These are phyloP conservation scores for Drosophila biarmipes DNA, from an alignment of 1,140 invertebrate species.

Conservation along the genomic window DNA sequence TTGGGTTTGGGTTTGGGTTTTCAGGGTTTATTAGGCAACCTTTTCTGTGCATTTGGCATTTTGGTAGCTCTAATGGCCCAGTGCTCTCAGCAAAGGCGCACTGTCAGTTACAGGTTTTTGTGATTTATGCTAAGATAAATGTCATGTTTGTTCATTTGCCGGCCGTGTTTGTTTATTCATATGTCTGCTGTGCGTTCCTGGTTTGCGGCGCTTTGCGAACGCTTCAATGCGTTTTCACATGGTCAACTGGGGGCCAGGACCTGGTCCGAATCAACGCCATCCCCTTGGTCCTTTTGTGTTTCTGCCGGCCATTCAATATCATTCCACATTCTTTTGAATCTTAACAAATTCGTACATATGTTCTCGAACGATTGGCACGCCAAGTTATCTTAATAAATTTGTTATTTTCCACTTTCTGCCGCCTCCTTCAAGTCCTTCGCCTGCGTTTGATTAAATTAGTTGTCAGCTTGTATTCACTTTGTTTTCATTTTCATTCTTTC, in stretches of 20 bases:
- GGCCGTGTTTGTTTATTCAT: conserved; percentile 15
- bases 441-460: conserved; percentile 47
- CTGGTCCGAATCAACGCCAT: conserved; percentile 4
- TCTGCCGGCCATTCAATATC: too few relatives aligned
- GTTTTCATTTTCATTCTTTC: conserved; percentile 49
- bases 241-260: background rate
- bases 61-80: conserved; percentile 18
- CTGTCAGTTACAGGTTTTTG: conserved; percentile 59
- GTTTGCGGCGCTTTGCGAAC: conserved; percentile 4
- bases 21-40: conserved; percentile 49
- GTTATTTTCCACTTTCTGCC: background rate
- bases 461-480: conserved; percentile 46
- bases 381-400: background rate
- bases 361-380: too few relatives aligned
- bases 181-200: conserved; percentile 3
- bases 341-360: too few relatives aligned
- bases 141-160: conserved; percentile 35
- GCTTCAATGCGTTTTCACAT: conserved; percentile 21
- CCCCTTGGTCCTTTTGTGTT: background rate
- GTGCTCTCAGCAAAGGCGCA: conserved; percentile 14
- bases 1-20: background rate
- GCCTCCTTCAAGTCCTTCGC: background rate
- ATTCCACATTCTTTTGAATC: too few relatives aligned
- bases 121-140: conserved; percentile 60
- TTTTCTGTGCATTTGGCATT: conserved; percentile 53